Base-by-base conservation (phyloP, 1,140 invertebrate species). In the Ptiloglossa arizonensis region DNA sequence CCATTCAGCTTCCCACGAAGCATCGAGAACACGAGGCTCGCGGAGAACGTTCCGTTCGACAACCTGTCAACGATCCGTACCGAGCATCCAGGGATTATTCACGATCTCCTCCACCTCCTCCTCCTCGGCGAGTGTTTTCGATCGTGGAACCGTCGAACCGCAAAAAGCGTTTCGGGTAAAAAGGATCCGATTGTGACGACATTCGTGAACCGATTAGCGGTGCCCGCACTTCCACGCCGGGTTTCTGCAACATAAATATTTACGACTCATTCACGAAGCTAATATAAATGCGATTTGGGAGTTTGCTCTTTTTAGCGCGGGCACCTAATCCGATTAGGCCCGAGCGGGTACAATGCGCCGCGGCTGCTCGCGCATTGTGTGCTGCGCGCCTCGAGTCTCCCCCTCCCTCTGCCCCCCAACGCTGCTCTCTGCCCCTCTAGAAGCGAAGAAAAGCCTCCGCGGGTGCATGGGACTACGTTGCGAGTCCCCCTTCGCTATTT, bases 241-340 rank as follows among this genome's bases (percentile, higher is more conserved):
- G 59, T 86, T 86, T 89, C 85, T 85, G 82, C 87, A 90, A 87
- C 90, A 92, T 92, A 92, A 92, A 92, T 92, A 92, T 92, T 92
- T 92, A 91, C 91, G 91, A 92, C 91, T 92, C 89, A 91, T 92
- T 92, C 91, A 92, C 87, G 87, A 87, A 91, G 91, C 90, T 92
- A 92, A 92, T 93, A 92, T 91, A 93, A 93, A 92, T 92, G 91
- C 92, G 92, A 93, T 93, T 92, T 92, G 86, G 90, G 88, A 90
- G 88, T 91, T 93, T 93, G 92, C 92, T 93, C 92, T 93, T 93
- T 92, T 93, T 92, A 90, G 86, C 87, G 80, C 78, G 85, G 86
- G 81, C 87, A n/a, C 87, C 82, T 91, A 91, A 91, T 90, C 90
- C 87, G 90, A 90, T 91, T 91, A 90, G 86, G 80, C 79, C 70